These are phyloP conservation scores for Labroides dimidiatus DNA, from an alignment of 2,797 vertebrate genomes.

Conservation along the genomic window DNA sequence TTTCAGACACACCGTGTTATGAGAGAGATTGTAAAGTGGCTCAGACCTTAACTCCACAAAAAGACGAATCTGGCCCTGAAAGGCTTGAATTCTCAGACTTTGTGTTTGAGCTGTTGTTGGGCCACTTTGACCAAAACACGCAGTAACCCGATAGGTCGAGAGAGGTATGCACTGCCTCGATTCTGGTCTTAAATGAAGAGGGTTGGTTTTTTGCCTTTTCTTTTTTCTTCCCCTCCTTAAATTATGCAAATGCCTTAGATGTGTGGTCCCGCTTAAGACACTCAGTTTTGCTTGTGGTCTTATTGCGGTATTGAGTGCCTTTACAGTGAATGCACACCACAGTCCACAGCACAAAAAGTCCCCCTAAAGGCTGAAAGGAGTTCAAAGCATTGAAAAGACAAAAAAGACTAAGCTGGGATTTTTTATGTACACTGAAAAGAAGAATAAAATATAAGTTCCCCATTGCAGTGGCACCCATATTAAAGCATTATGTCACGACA, in stretches of 20 bases:
- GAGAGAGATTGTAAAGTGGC: conserved; percentile 54
- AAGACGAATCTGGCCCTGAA: conserved; percentile 48
- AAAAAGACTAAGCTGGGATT: conserved; percentile 99
- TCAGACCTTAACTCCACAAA: conserved; percentile 45
- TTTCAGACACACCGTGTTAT: conserved; percentile 68
- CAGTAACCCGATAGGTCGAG: conserved; percentile 72
- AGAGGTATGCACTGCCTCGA: conserved; percentile 83
- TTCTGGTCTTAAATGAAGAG: conserved; percentile 87
- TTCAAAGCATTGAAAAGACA: conserved; percentile 99
- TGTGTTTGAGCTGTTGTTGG: conserved; percentile 60
- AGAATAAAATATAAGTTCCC: conserved; percentile 99
- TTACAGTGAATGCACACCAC: conserved; percentile 99
- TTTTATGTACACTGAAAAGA: conserved; percentile 99
- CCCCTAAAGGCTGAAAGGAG: conserved; percentile 98
- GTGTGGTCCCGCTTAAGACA: conserved; percentile 99
- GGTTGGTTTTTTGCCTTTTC: conserved; percentile 75
- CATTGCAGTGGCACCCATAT: conserved; percentile 94
- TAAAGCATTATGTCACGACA: conserved; percentile 92
- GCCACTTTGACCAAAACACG: conserved; percentile 71
- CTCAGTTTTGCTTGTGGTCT: conserved; percentile 99
- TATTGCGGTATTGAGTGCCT: conserved; percentile 97
- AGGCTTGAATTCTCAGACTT: conserved; percentile 56
- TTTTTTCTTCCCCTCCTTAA: conserved; percentile 83
- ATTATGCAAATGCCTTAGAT: conserved; percentile 99
- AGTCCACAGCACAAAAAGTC: conserved; percentile 97